These are phyloP conservation scores for Oncorhynchus keta DNA, from an alignment of 2,113 vertebrate species.

Conservation along the genomic window DNA sequence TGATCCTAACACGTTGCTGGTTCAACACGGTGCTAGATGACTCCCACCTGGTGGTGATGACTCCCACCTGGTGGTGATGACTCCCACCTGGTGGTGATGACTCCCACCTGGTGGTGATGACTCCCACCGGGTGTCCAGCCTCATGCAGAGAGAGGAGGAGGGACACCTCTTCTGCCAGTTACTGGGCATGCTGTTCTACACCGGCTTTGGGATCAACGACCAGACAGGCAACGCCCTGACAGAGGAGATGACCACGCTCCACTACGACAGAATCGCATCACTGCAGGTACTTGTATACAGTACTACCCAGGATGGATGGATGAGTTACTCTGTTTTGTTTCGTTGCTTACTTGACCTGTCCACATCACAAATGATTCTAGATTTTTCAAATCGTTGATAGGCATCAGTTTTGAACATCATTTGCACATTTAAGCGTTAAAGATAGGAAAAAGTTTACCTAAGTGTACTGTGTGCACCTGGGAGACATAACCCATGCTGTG, in stretches of 20 bases:
- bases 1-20: slow-evolving; percentile 95
- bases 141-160: slow-evolving; percentile 85
- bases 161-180: slow-evolving; percentile 98
- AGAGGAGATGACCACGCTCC: slow-evolving; percentile 94
- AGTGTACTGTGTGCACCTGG: too few species aligned
- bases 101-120: slow-evolving; percentile 87
- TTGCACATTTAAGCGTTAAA: too few species aligned
- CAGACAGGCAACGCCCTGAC: slow-evolving; percentile 96
- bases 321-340: too few species aligned
- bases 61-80: slow-evolving; percentile 70
- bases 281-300: slow-evolving; percentile 80
- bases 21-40: slow-evolving; percentile 96
- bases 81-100: slow-evolving; percentile 87
- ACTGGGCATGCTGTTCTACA: slow-evolving; percentile 98
- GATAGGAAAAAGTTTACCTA: too few species aligned
- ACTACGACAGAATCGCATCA: slow-evolving; percentile 95
- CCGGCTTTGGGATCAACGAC: slow-evolving; percentile 98
- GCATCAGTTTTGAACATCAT: too few species aligned
- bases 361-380: too few species aligned
- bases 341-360: too few species aligned
- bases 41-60: slow-evolving; percentile 58
- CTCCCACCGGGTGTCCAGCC: slow-evolving; percentile 86
- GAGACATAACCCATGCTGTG: too few species aligned
- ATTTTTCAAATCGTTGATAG: too few species aligned
- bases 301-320: too few species aligned